Base-by-base conservation (phyloP, 2,888 invertebrate genomes). In the Acronicta psi region DNA sequence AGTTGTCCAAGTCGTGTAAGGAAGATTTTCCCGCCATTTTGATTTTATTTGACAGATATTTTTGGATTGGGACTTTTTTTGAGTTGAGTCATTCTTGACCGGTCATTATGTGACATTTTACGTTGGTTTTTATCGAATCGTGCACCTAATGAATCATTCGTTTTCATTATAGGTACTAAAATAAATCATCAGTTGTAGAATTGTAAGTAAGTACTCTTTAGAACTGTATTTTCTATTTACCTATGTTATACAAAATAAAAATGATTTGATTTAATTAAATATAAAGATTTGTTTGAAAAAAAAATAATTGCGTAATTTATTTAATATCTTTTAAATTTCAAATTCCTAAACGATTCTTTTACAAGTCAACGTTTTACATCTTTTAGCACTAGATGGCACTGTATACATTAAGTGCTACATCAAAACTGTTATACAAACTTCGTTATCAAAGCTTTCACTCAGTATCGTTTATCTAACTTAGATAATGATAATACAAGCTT, bases 361-460 rank as follows among this genome's bases (percentile, higher is more conserved):
- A n/a, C 8, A 7, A n/a, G 34, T 34, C 6, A n/a, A n/a, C 0
- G 5, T 34, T 34, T 34, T 34, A n/a, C 34, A 34, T 34, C n/a
- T 34, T n/a, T 8, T 5, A 34, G 2, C 34, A n/a, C 34, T 34
- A 34, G 34, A 34, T 34, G 34, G 13, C 34, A n/a, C 34, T 34
- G 7, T 1, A 34, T n/a, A 34, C 34, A 63, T 63, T 51, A 63
- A n/a, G 41, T 56, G 51, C 59, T 49, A 18, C 18, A 67, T 54
- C 46, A 57, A 42, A 67, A 59, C 52, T 74, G 80, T 71, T 71
- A 75, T 56, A 68, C 75, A 81, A 74, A 79, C 75, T 41, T 58
- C 76, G 67, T 87, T 91, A 92, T 92, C 91, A 80, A 85, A 83
- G 91, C 92, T 92, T 91, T 92, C 87, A 91, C 88, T 81, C 85